phyloP scores from a whole-genome alignment of 2,888 invertebrate genomes.

The Acleris literana region DNA sequence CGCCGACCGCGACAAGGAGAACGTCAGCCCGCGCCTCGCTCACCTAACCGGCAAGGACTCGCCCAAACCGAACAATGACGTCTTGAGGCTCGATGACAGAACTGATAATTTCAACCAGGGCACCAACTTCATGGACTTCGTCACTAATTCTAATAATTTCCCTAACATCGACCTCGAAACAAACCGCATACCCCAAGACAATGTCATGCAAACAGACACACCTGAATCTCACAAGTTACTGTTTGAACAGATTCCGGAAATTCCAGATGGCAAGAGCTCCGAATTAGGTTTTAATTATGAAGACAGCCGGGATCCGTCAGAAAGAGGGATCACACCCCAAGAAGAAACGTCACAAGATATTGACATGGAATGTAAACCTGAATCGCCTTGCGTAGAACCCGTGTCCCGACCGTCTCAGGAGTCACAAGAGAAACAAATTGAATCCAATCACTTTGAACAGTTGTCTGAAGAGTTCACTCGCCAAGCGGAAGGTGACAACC shows the following conservation, averaged over 20 bases:
- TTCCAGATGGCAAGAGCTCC: conserved; percentile 78
- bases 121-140: conserved; percentile 63
- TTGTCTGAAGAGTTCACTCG: conserved; percentile 38
- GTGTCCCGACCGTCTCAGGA: conserved; percentile 15
- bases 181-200: conserved; percentile 57
- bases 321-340: conserved; percentile 62
- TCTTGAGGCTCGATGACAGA: conserved; percentile 59
- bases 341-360: conserved; percentile 67
- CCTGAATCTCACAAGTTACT: conserved; percentile 79
- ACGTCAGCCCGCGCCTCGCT: conserved; percentile 54
- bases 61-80: not conserved
- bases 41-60: conserved; percentile 73
- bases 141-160: conserved; percentile 56
- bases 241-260: conserved; percentile 80
- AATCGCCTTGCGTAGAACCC: conserved; percentile 36
- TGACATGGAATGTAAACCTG: conserved; percentile 65
- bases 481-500: conserved; percentile 10
- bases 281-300: conserved; percentile 74
- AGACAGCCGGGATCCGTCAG: conserved; percentile 65
- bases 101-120: conserved; percentile 53
- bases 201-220: conserved; percentile 71
- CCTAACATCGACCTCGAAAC: conserved; percentile 66
- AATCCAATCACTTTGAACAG: conserved; percentile 43
- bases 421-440: conserved; percentile 44
- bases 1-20: conserved; percentile 65